Base-by-base conservation (phyloP, 1,140 invertebrate genomes). In the Oscheius sp. region DNA sequence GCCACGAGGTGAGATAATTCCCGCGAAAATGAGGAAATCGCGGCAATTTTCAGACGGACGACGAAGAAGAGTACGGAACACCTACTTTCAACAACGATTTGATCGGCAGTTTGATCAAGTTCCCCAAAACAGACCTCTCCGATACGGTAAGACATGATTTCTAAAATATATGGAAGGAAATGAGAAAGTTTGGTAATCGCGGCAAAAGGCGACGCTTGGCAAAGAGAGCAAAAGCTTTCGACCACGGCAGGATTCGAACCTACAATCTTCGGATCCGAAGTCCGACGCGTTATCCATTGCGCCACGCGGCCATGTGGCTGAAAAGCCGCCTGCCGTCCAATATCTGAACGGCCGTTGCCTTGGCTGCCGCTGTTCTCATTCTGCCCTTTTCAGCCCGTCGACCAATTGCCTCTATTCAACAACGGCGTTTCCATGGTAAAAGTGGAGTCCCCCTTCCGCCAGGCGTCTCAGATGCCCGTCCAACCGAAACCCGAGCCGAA, bases 201-300 rank as follows among this genome's bases (percentile, higher is more conserved):
- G 15, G 7, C 4, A 55, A 55, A 13, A 7, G 38, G 38, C 7
- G n/a, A 42, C 38, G n/a, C 38, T n/a, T 42, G 38, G 7, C 38
- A 42, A n/a, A 42, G n/a, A 42, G 38, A 42, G 38, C 38, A 31
- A 66, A 49, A 63, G 1, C 3, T 64, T 71, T 71, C 62, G 45
- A 72, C 49, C 45, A 38, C 38, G 75, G 75, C 74, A 78, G 77
- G 72, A 78, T 78, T 78, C 77, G 76, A 78, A 78, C 77, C 77
- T 78, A 63, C 72, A 78, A 78, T 78, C 72, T 78, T 78, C 77
- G 49, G 49, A 55, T 55, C 49, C 49, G 49, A 55, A 55, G 49
- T 55, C 49, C 49, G 49, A 55, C 49, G 49, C 49, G 7, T 55
- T 55, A 55, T 55, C 49, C 49, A 55, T 55, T 55, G 49, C 7